phyloP scores from a whole-genome alignment of 2,888 invertebrate genomes.

The Melieria omissa region DNA sequence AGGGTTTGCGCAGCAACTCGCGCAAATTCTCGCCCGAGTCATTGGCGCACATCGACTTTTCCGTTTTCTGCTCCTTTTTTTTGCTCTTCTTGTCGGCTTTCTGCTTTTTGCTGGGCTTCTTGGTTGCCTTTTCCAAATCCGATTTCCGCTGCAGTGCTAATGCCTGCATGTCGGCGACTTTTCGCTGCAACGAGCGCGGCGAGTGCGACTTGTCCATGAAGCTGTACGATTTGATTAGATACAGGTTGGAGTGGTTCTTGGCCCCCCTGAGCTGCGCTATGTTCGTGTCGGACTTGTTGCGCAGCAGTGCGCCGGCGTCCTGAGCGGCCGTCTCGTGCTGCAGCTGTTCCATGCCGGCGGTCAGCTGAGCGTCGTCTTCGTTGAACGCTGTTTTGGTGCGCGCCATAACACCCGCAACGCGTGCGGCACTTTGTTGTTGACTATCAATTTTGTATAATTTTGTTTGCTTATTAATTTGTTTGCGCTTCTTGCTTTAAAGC shows the following conservation, averaged over 20 bases:
- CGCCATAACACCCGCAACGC: background rate
- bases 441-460: no score
- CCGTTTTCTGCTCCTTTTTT: conserved; percentile 31
- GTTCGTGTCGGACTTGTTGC: conserved; percentile 28
- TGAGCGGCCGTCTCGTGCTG: background rate
- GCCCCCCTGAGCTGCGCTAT: conserved; percentile 25
- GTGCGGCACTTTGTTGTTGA: background rate
- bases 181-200: conserved; percentile 9
- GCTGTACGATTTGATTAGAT: conserved; percentile 47
- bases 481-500: no score
- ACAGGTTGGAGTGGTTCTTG: conserved; percentile 47
- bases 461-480: no score
- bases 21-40: conserved; percentile 32
- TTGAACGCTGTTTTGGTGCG: background rate
- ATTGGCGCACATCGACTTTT: conserved; percentile 33
- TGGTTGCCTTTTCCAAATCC: conserved; percentile 10
- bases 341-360: no score
- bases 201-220: conserved; percentile 43
- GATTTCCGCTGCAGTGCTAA: background rate
- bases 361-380: background rate
- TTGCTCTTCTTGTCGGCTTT: conserved; percentile 7
- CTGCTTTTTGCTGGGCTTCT: conserved; percentile 17
- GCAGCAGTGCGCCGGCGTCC: background rate
- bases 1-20: conserved; percentile 41
- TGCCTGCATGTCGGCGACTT: conserved; percentile 19